Base-by-base conservation (phyloP, 2,113 vertebrate species). In the Gadus chalcogrammus region DNA sequence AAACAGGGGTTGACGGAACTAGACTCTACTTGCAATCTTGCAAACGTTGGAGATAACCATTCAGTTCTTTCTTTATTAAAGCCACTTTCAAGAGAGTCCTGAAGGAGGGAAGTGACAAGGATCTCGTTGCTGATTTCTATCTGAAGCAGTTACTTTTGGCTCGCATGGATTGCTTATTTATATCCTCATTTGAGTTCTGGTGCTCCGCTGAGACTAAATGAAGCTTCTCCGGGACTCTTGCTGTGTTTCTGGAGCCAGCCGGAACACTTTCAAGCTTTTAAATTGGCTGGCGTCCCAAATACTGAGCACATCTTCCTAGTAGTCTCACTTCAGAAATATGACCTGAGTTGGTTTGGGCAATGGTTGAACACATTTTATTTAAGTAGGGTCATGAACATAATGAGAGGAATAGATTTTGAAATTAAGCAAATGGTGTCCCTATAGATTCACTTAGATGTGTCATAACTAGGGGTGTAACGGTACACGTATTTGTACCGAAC, bases 201-300 rank as follows among this genome's bases (percentile, higher is more conserved):
- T 66, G 58, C 52, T 87, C 87, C 78, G 88, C 83, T 89, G 88
- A 79, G 88, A 80, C 68, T 82, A 85, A 88, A 88, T 87, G 85
- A 88, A 85, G 83, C 84, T 86, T 89, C 84, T 75, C 74, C 62
- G 22, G 81, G 79, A 83, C 79, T 75, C 88, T 86, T 5, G 74
- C 89, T 87, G 89, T 17, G 87, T 82, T 69, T 81, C 78, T 81
- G 84, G 76, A 88, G 79, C 83, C 71, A 76, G 73, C 80, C 69
- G 61, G 74, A 82, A 76, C 71, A 53, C 78, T 48, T 52, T 31
- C 75, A 87, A 84, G 79, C 77, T 72, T 65, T 62, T 48, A 69
- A 83, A 75, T 71, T 88, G 87, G 85, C 86, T 70, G n/a, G 1
- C 65, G 68, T 78, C 22, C 83, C 61, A 58, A 81, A 62, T 73